Evolutionary conservation across 2,888 invertebrate genomes (phyloP), one percentile per base, ranked within the genome.

Genomic region (Tetramorium bicarinatum): DNA sequence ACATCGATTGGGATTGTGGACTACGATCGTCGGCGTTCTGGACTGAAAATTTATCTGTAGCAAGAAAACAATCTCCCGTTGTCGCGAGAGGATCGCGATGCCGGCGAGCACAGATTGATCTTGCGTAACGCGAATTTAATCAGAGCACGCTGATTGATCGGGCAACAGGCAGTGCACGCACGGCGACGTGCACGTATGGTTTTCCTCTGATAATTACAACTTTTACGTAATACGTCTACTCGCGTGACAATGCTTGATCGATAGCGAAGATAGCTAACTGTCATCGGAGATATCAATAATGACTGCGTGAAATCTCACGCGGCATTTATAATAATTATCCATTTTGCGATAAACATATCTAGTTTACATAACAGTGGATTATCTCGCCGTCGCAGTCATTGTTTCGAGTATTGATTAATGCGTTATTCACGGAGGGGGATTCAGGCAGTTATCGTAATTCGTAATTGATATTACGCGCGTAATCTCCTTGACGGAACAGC

Each of bases 91-190:
- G 79, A 71, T 71, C 34, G 44, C 34, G 18, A 69, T 44, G 13
- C n/a, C 59, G 61, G 59, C 21, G 25, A 8, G 15, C 18, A 9
- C 21, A 75, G 59, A 80, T 72, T 72, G 49, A 29, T 47, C 41
- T 77, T 80, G 47, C 80, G 67, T 75, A 80, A 80, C 49, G 29
- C 49, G 44, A 61, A 62, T 81, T 47, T 76, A 75, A 75, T 75
- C 62, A 75, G 44, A 75, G 76, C 62, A 49, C 44, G 21, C 44
- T 52, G 49, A 41, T 64, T 21, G 76, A 75, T 62, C 52, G 6
- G 56, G 8, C 34, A 21, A 67, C 41, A 15, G 41, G 2, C 47
- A 18, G 21, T 38, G 15, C 59, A 67, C 67, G 67, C 38, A 25
- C 29, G 11, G 41, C 41, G 15, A 34, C 52, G 34, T 29, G 59